Evolutionary conservation across 2,888 invertebrate genomes (phyloP), one percentile per base, ranked within the genome.

Genomic region (Busseola fusca): DNA sequence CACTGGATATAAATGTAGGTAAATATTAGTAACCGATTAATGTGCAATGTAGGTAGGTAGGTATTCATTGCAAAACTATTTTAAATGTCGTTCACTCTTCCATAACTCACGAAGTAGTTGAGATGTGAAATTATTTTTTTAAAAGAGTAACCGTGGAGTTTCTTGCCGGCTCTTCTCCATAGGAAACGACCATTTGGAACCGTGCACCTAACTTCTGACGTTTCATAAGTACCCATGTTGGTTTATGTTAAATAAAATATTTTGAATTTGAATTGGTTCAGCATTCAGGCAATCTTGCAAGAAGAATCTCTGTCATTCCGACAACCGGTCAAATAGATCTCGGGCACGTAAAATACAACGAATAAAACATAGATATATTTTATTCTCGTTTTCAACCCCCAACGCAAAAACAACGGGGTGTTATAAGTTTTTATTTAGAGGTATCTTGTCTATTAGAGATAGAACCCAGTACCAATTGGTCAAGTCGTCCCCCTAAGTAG

Each of bases 21-120:
- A 77, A 66, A 72, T 69, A 81, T 60, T 64, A 37, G 21, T 64
- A 56, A 69, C 27, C 50, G 63, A 76, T 67, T 50, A 54, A 54
- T 54, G 52, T 54, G 66, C 7, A 58, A 76, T 62, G 18, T n/a
- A 62, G 4, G 37, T 57, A 58, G 4, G 10, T 21, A 48, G 9
- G 48, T 3, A 48, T 66, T 70, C 59, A 69, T 81, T 81, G 48
- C 68, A 52, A 64, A 59, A 66, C 9, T 10, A 50, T 40, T 54
- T 57, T 68, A 64, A 80, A 80, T 71, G 54, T 76, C 12, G 34
- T 42, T 71, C 52, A 67, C 42, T 21, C 40, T 64, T 64, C 30
- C 9, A 54, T 66, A 69, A 40, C 62, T 52, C 21, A 70, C 60
- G 45, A 60, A 74, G 63, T 45, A 30, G 48, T n/a, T 48, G 10